Conservation (phyloP, 2,888 invertebrate species). For the Cheilosia pagana region DNA sequence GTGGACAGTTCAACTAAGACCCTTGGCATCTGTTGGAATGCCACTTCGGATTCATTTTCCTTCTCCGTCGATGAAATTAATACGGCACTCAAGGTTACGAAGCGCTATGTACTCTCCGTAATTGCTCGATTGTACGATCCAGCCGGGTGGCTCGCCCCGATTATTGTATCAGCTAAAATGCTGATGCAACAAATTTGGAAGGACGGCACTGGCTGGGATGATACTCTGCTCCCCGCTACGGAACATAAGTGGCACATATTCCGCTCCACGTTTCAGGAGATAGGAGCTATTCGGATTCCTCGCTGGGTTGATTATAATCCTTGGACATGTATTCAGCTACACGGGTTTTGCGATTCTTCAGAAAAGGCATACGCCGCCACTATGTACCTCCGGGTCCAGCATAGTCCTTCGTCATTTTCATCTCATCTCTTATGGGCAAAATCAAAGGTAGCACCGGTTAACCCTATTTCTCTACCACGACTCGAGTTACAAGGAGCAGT, state of each 20-base stretch:
- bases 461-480: slow-evolving; percentile 14
- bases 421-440: slow-evolving; percentile 29
- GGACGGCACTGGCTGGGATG: not conserved
- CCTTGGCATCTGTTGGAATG: slow-evolving; percentile 19
- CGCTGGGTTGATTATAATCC: no score
- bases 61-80: not conserved
- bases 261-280: no score
- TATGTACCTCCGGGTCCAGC: no score
- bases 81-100: not conserved
- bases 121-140: slow-evolving; percentile 51
- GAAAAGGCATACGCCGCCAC: no score
- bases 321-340: no score
- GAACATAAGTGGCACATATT: no score
- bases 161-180: slow-evolving; percentile 7
- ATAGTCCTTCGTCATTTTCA: not conserved
- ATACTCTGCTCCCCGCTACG: no score
- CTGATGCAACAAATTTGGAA: slow-evolving; percentile 32
- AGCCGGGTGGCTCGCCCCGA: slow-evolving; percentile 27
- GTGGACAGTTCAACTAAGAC: slow-evolving; percentile 4
- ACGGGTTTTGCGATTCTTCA: no score
- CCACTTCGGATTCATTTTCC: slow-evolving; percentile 2
- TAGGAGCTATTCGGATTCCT: no score
- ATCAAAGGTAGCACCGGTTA: slow-evolving; percentile 46
- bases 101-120: not conserved
- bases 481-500: no score